Conservation (phyloP, 2,888 invertebrate genomes). For the Stegophylla sp. region DNA sequence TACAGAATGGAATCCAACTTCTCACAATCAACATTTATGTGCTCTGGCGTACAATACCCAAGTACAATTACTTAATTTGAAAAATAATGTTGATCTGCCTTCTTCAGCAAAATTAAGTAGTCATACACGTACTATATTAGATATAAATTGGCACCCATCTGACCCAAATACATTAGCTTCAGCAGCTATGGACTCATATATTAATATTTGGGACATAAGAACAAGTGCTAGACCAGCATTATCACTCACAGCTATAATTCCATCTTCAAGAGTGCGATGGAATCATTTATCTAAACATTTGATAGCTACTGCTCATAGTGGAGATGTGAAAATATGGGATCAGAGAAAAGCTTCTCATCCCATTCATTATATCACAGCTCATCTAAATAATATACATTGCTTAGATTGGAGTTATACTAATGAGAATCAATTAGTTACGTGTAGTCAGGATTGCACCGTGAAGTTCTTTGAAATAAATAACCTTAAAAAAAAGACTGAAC, state of each 20-base stretch:
- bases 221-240: constrained; percentile 83
- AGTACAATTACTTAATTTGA: constrained; percentile 85
- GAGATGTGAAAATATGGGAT: constrained; percentile 95
- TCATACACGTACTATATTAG: constrained; percentile 86
- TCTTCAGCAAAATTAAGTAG: constrained; percentile 77
- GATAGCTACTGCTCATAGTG: constrained; percentile 93
- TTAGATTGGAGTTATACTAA: constrained; percentile 91
- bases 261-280: constrained; percentile 93
- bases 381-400: constrained; percentile 85
- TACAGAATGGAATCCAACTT: constrained; percentile 89
- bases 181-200: constrained; percentile 92
- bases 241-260: constrained; percentile 88
- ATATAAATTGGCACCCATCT: constrained; percentile 88
- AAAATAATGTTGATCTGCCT: constrained; percentile 73
- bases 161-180: constrained; percentile 81
- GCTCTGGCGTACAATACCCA: constrained; percentile 89
- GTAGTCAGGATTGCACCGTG: constrained; percentile 93
- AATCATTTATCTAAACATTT: constrained; percentile 83
- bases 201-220: constrained; percentile 91
- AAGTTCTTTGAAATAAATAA: constrained; percentile 92
- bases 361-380: constrained; percentile 91
- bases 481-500: constrained; percentile 82
- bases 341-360: constrained; percentile 86
- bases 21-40: constrained; percentile 78
- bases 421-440: constrained; percentile 85